Conservation (phyloP, 2,888 invertebrate genomes). For the Dermolepida albohirtum region DNA sequence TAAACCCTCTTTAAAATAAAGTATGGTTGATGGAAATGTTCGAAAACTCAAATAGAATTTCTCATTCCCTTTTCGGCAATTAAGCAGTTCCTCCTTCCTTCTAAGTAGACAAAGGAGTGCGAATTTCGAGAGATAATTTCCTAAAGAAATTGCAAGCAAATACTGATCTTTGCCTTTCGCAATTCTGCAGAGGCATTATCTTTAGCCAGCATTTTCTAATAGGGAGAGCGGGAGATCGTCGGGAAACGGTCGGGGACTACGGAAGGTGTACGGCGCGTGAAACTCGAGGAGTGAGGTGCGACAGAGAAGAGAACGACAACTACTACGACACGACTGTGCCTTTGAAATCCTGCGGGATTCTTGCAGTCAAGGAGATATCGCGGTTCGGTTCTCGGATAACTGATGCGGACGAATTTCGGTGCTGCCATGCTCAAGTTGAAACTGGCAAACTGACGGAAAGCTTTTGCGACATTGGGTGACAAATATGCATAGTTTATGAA, state of each 20-base stretch:
- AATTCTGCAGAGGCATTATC: conserved; percentile 33
- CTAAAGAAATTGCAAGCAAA: conserved; percentile 24
- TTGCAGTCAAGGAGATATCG: conserved; percentile 15
- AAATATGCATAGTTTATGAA: conserved; percentile 23
- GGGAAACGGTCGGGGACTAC: not conserved
- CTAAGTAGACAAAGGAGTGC: conserved; percentile 15
- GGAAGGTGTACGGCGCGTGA: not conserved
- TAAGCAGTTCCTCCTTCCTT: conserved; percentile 4
- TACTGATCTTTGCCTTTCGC: conserved; percentile 23
- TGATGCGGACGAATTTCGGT: conserved; percentile 17
- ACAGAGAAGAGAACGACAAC: not conserved
- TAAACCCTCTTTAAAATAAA: no score
- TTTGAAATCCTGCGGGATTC: conserved; percentile 35
- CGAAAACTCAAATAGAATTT: not conserved
- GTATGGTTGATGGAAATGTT: no score
- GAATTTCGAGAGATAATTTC: conserved; percentile 36
- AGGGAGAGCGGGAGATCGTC: not conserved
- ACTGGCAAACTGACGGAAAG: not conserved
- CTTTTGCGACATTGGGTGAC: conserved; percentile 5
- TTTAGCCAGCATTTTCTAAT: conserved; percentile 23
- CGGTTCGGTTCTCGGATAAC: conserved; percentile 33
- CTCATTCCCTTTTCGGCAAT: conserved; percentile 1
- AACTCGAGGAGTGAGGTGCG: not conserved
- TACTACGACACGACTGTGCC: conserved; percentile 8
- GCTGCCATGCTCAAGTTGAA: not conserved